phyloP scores from a whole-genome alignment of 2,888 invertebrate species.

The Ennomos erosarius region DNA sequence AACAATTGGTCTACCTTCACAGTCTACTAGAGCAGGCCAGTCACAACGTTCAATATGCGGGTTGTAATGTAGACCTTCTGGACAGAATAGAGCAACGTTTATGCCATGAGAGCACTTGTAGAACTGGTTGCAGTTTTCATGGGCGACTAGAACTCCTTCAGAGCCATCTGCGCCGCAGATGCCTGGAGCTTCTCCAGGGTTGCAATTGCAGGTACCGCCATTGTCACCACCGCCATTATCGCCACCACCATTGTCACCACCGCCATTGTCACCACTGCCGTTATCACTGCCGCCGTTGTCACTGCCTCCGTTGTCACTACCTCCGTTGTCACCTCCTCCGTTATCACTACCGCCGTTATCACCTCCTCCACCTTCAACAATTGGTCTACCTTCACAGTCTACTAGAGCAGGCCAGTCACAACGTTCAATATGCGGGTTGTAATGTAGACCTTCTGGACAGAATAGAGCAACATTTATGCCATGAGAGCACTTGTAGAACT shows the following conservation, averaged over 20 bases:
- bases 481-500: constrained; percentile 42
- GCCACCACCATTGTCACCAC: constrained; percentile 15
- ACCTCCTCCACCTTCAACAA: constrained; percentile 13
- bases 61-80: constrained; percentile 28
- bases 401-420: constrained; percentile 44
- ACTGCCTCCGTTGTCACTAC: constrained; percentile 15
- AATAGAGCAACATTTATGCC: constrained; percentile 35
- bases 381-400: constrained; percentile 35
- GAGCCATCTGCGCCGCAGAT: constrained; percentile 45
- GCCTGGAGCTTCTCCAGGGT: constrained; percentile 43
- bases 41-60: constrained; percentile 42
- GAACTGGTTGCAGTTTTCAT: constrained; percentile 52
- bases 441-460: constrained; percentile 37
- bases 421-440: constrained; percentile 30
- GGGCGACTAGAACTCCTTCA: constrained; percentile 45
- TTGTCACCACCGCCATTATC: constrained; percentile 19
- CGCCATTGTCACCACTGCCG: constrained; percentile 24
- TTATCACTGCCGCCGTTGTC: constrained; percentile 22
- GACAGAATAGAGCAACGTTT: constrained; percentile 32
- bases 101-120: constrained; percentile 45
- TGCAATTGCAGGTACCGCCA: constrained; percentile 30
- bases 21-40: constrained; percentile 48
- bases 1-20: constrained; percentile 45
- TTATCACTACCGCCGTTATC: constrained; percentile 23
- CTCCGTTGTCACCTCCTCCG: constrained; percentile 8